A percentile compares a stretch with the other conserved stretches of the same genome.
Evolutionary conservation across 2,797 vertebrate species (phyloP).

Genomic region (Pygocentrus nattereri): DNA sequence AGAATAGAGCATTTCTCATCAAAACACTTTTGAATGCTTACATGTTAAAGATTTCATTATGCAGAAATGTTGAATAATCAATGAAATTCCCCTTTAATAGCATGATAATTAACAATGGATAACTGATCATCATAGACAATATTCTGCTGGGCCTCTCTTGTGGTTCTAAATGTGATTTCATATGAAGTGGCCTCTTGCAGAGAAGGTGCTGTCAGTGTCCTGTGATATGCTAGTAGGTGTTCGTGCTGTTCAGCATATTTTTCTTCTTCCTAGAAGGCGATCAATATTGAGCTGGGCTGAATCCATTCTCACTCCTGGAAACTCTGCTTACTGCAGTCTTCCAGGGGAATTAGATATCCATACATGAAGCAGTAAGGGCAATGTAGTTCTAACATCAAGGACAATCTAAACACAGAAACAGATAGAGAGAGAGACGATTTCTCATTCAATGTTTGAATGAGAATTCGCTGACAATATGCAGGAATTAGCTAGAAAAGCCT

Average conservation of each 20-base stretch:
- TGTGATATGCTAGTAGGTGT: constrained; percentile 42
- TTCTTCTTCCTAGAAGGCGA: constrained; percentile 40
- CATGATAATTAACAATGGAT: background rate
- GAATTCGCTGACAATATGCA: too few relatives aligned
- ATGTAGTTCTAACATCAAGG: constrained; percentile 41
- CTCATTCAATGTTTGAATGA: background rate
- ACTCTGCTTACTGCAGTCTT: constrained; percentile 26
- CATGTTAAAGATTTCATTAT: too few relatives aligned
- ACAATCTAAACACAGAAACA: constrained; percentile 7
- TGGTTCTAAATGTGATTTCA: constrained; percentile 10
- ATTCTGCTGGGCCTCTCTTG: background rate
- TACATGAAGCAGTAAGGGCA: constrained; percentile 10
- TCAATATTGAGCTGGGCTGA: constrained; percentile 45
- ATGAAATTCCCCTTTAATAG: too few relatives aligned
- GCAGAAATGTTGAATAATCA: too few relatives aligned
- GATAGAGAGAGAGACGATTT: background rate
- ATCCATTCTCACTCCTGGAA: constrained; percentile 32
- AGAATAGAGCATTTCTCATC: too few relatives aligned
- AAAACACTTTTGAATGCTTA: too few relatives aligned
- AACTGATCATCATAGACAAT: background rate
- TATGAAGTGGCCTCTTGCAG: constrained; percentile 1
- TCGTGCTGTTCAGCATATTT: constrained; percentile 51
- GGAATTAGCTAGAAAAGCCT: background rate
- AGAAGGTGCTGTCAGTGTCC: constrained; percentile 37
- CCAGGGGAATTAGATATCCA: constrained; percentile 46